Conservation (phyloP, 1,140 invertebrate genomes). For the Wasmannia auropunctata region DNA sequence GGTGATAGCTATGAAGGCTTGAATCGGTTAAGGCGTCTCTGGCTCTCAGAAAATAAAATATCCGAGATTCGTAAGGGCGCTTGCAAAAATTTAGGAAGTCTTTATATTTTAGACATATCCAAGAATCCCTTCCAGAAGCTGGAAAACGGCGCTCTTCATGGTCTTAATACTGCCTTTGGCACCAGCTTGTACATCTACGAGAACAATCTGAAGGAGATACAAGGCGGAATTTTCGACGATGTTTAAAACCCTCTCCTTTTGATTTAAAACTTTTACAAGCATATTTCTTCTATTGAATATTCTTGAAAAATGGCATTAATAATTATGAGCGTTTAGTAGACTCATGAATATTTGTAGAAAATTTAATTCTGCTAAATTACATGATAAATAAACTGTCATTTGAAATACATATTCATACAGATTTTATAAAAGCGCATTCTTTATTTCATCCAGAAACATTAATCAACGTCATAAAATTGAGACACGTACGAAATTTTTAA, state of each 20-base stretch:
- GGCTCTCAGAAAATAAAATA: slow-evolving; percentile 67
- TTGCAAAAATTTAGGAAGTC: slow-evolving; percentile 65
- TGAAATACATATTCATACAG: background rate
- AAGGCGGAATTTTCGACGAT: slow-evolving; percentile 75
- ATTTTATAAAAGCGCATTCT: background rate
- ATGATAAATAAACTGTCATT: background rate
- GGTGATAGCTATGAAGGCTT: slow-evolving; percentile 70
- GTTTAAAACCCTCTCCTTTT: slow-evolving; percentile 18
- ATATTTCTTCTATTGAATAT: background rate
- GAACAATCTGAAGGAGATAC: slow-evolving; percentile 65
- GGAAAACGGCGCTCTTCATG: slow-evolving; percentile 73
- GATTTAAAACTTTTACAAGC: background rate
- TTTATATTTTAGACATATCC: slow-evolving; percentile 69
- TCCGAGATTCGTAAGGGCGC: slow-evolving; percentile 63
- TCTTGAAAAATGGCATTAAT: background rate
- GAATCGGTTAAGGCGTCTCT: slow-evolving; percentile 59
- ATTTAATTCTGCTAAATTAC: background rate
- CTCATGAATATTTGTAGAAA: background rate
- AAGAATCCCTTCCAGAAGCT: slow-evolving; percentile 71
- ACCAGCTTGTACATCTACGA: slow-evolving; percentile 63
- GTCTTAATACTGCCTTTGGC: slow-evolving; percentile 58
- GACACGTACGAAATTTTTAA: background rate
- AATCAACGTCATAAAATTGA: background rate
- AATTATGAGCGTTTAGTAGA: background rate
- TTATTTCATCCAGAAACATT: background rate